These are phyloP conservation scores for Paraplagusia blochii DNA, from an alignment of 2,113 vertebrate genomes.

Conservation along the genomic window DNA sequence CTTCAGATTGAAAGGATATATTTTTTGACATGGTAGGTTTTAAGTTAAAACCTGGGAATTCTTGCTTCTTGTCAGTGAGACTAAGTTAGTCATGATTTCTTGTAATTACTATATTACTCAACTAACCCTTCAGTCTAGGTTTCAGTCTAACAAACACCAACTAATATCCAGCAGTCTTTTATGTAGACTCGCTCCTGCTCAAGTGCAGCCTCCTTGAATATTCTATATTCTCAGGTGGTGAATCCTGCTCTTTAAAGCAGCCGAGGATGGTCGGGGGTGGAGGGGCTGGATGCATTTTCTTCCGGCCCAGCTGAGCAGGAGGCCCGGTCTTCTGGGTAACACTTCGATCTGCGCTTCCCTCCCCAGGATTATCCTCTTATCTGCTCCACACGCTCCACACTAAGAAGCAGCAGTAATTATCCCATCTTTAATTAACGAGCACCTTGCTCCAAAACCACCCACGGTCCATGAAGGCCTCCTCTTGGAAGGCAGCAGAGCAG, in stretches of 20 bases:
- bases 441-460: conserved; percentile 72
- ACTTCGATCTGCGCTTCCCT: conserved; percentile 74
- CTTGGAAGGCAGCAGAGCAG: conserved; percentile 60
- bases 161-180: conserved; percentile 43
- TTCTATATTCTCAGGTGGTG: conserved; percentile 59
- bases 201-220: conserved; percentile 65
- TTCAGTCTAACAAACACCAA: conserved; percentile 21
- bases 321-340: conserved; percentile 67
- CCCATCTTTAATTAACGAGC: conserved; percentile 80
- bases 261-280: conserved; percentile 18
- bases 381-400: conserved; percentile 68
- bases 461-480: conserved; percentile 59
- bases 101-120: conserved; percentile 7
- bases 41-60: too few species aligned
- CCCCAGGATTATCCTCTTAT: conserved; percentile 81
- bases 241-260: conserved; percentile 52
- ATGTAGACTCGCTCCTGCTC: conserved; percentile 40
- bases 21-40: too few species aligned
- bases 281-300: conserved; percentile 37
- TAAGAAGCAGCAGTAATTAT: conserved; percentile 79
- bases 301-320: conserved; percentile 60
- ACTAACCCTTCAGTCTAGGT: too few species aligned
- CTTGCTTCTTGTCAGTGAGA: too few species aligned
- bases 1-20: too few species aligned
- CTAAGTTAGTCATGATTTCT: background rate